Conservation (phyloP, 2,113 vertebrate species). For the Morone saxatilis region DNA sequence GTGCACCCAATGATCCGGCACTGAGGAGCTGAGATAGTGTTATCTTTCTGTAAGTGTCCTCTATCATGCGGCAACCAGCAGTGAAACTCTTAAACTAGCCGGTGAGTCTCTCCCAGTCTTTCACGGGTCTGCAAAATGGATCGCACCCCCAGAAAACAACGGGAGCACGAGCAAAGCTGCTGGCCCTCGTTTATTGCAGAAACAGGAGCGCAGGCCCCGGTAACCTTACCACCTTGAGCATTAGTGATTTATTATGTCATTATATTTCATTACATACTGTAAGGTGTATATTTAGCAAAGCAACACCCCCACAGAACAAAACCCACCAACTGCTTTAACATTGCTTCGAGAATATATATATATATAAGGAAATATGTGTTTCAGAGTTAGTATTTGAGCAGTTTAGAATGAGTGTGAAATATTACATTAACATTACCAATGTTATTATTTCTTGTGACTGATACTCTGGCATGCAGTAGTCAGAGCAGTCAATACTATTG, state of each 20-base stretch:
- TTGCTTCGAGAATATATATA: too few relatives aligned
- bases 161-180: neutral
- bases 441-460: neutral
- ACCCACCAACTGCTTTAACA: neutral
- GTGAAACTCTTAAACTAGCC: neutral
- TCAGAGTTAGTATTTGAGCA: neutral
- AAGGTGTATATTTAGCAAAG: neutral
- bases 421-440: neutral
- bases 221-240: neutral
- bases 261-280: slow-evolving; percentile 3
- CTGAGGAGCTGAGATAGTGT: neutral
- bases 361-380: too few relatives aligned
- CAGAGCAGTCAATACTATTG: neutral
- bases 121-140: slow-evolving; percentile 11
- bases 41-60: neutral
- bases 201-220: neutral
- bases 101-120: neutral
- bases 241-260: neutral
- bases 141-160: slow-evolving; percentile 3
- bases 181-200: neutral
- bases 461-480: neutral
- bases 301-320: neutral
- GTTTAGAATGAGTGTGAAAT: neutral
- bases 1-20: neutral
- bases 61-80: neutral